phyloP scores from a whole-genome alignment of 2,113 vertebrate species.

The Amphiprion ocellaris region DNA sequence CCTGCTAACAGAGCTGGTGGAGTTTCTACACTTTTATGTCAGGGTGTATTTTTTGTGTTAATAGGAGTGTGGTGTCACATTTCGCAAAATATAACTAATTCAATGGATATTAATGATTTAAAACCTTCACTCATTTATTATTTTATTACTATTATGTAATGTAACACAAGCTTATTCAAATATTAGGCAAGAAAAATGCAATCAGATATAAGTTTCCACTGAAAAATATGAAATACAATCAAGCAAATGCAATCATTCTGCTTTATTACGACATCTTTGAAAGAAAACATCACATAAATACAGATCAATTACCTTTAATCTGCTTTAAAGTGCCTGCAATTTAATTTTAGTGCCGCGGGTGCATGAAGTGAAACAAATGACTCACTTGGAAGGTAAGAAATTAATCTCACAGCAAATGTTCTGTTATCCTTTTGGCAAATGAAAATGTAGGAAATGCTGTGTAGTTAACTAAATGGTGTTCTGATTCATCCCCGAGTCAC shows the following conservation, averaged over 20 bases:
- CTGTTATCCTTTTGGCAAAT: not conserved
- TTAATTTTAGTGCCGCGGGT: not conserved
- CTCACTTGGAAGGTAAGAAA: not conserved
- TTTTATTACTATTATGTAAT: not conserved
- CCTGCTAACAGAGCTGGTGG: no score
- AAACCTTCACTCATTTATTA: not conserved
- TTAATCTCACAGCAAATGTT: not conserved
- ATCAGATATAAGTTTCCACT: conserved; percentile 24
- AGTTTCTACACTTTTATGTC: not conserved
- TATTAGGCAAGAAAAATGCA: conserved; percentile 7
- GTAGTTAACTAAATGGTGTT: not conserved
- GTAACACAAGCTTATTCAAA: conserved; percentile 1
- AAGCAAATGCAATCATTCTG: conserved; percentile 40
- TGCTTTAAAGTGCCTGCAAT: not conserved
- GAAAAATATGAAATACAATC: conserved; percentile 4
- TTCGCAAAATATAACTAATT: not conserved
- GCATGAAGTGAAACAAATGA: not conserved
- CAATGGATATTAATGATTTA: no score
- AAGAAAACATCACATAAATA: not conserved
- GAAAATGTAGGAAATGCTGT: not conserved
- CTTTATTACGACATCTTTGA: not conserved
- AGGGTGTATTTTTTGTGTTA: not conserved
- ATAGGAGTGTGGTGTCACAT: not conserved
- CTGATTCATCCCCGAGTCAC: no score
- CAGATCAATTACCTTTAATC: not conserved